Base-by-base conservation (phyloP, 1,140 invertebrate species). In the Thereuonema tuberculata region DNA sequence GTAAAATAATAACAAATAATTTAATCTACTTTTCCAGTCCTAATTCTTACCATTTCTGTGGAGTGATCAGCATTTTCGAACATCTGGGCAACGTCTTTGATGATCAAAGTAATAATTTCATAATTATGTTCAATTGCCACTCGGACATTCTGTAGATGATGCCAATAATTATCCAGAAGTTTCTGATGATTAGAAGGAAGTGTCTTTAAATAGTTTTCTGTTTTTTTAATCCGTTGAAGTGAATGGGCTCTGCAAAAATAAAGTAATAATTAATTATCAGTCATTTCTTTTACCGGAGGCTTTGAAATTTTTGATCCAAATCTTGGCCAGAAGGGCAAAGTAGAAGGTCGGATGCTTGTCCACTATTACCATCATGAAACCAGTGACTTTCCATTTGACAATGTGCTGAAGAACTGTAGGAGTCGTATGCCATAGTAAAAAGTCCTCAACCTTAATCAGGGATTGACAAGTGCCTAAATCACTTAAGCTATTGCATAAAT, bases 51-150 rank as follows among this genome's bases (percentile, higher is more conserved):
- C 46, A 67, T 66, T 61, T 75, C 70, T 55, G 48, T 24, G 47
- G 59, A 66, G 56, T 79, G 78, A 63, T 75, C 75, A 15, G 82
- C 79, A 73, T 89, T 89, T 70, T 87, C 86, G 77, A 93, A 93
- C 75, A 93, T 85, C 52, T 80, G 80, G 25, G 84, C 81, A 0
- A 86, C 86, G 75, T 92, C 85, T 67, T 84, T 80, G 27, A 92
- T 80, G 54, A 96, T 89, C 24, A 87, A 72, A 59, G 86, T 82
- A 12, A 96, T 88, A 23, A 96, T 81, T 50, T 82, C 76, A 65
- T 87, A 83, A 73, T 96, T 97, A 56, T 84, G 81, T 49, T 90
- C 86, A 25, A 96, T 82, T 68, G 88, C 91, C 46, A 77, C 75
- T 68, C 82, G 82, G 9, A 94, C 79, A 48, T 81, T 79, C 31